These are phyloP conservation scores for Eulemur macaco DNA, from an alignment of 2,113 vertebrate genomes.

Conservation along the genomic window DNA sequence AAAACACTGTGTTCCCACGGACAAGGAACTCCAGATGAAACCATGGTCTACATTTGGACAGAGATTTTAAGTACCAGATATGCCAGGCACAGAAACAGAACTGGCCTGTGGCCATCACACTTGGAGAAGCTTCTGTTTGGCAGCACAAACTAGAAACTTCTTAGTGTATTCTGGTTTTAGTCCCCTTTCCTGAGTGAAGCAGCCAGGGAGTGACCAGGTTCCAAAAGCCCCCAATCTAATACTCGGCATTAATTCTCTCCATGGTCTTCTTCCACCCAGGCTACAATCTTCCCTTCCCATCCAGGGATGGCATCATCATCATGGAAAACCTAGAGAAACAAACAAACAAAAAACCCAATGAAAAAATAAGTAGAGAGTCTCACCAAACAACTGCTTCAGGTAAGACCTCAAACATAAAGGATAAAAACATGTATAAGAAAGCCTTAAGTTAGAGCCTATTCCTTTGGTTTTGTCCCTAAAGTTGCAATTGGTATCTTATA, in stretches of 20 bases:
- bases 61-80: constrained; percentile 52
- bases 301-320: constrained; percentile 96
- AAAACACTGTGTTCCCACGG: constrained; percentile 53
- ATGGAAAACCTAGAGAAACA: constrained; percentile 89
- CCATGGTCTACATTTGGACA: constrained; percentile 55
- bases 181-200: constrained; percentile 77
- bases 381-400: not conserved
- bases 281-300: constrained; percentile 99
- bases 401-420: not conserved
- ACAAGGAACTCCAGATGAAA: constrained; percentile 56
- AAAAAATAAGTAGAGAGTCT: not conserved
- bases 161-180: constrained; percentile 68
- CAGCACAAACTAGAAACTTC: constrained; percentile 73
- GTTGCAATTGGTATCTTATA: not conserved
- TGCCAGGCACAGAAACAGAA: constrained; percentile 55
- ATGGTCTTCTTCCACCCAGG: constrained; percentile 96
- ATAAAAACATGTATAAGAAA: constrained; percentile 12
- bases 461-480: constrained; percentile 1
- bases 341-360: not conserved
- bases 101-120: constrained; percentile 28
- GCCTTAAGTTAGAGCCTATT: not conserved
- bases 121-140: constrained; percentile 76
- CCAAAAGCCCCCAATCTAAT: constrained; percentile 33
- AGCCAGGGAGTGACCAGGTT: constrained; percentile 48
- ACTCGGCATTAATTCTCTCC: constrained; percentile 89